phyloP scores from a whole-genome alignment of 2,888 invertebrate species.

The Epistrophella euchroma region DNA sequence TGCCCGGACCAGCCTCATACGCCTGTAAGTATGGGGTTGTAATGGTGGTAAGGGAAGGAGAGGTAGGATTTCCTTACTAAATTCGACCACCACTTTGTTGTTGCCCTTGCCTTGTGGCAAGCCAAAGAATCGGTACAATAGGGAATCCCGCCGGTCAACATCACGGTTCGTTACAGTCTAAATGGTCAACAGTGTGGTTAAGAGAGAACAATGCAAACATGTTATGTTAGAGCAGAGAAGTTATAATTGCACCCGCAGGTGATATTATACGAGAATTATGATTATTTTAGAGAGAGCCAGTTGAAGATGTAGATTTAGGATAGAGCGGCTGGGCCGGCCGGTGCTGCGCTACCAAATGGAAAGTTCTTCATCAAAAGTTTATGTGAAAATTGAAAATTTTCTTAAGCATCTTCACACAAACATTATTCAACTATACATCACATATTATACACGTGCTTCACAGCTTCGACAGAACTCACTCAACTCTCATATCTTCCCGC shows the following conservation, averaged over 20 bases:
- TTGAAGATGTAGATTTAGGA: neutral
- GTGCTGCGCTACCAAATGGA: neutral
- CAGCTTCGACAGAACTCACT: neutral
- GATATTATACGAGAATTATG: slow-evolving; percentile 65
- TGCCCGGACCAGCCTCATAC: too few relatives aligned
- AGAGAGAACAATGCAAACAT: slow-evolving; percentile 15
- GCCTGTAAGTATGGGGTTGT: too few relatives aligned
- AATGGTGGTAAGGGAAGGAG: too few relatives aligned
- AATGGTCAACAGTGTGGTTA: slow-evolving; percentile 29
- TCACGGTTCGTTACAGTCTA: neutral
- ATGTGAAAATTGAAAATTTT: slow-evolving; percentile 71
- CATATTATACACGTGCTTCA: neutral
- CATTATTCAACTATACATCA: neutral
- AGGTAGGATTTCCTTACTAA: too few relatives aligned
- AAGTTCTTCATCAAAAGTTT: slow-evolving; percentile 59
- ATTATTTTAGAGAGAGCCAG: slow-evolving; percentile 53
- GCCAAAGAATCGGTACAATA: too few relatives aligned
- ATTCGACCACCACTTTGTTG: too few relatives aligned
- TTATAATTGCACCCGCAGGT: slow-evolving; percentile 72
- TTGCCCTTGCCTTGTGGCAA: too few relatives aligned
- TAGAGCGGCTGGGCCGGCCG: neutral
- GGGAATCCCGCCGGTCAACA: too few relatives aligned
- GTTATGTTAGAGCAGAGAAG: slow-evolving; percentile 38
- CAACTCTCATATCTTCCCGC: neutral
- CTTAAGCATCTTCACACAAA: neutral